Percentiles rank a stretch among this genome's conserved stretches.
phyloP scores from a whole-genome alignment of 2,888 invertebrate genomes.

The Troilus luridus region DNA sequence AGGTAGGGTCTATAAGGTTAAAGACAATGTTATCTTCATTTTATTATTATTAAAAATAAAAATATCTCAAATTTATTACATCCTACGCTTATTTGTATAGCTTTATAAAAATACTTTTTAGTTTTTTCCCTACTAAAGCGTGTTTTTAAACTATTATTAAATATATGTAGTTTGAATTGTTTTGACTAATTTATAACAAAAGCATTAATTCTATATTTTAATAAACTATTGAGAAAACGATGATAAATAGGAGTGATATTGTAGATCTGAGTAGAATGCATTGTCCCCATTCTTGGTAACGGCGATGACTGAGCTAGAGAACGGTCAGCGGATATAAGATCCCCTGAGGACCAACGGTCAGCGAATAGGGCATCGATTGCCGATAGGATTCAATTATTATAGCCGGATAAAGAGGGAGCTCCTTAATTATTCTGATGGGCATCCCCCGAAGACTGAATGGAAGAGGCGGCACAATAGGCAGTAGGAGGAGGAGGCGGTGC shows the following conservation, averaged over 20 bases:
- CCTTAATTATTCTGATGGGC: constrained; percentile 65
- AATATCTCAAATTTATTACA: no score
- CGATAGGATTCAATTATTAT: constrained; percentile 58
- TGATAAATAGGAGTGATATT: background rate
- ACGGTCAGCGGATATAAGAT: background rate
- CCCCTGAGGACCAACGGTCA: background rate
- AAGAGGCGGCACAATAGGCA: constrained; percentile 41
- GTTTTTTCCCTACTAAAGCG: no score
- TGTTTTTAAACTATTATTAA: no score
- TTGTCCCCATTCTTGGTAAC: background rate
- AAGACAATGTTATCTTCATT: no score
- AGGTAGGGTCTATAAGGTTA: no score
- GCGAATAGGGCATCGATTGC: constrained; percentile 54
- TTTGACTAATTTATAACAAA: no score
- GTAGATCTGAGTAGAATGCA: background rate
- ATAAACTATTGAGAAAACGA: background rate
- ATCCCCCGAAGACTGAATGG: constrained; percentile 63
- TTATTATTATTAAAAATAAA: no score
- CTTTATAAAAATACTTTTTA: no score
- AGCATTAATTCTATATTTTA: no score
- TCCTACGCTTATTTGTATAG: no score
- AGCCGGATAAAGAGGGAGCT: constrained; percentile 23
- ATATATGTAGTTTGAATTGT: no score
- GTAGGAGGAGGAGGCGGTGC: constrained; percentile 7
- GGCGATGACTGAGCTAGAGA: background rate